phyloP scores from a whole-genome alignment of 1,140 invertebrate genomes.

The Leptoteleia sp. region DNA sequence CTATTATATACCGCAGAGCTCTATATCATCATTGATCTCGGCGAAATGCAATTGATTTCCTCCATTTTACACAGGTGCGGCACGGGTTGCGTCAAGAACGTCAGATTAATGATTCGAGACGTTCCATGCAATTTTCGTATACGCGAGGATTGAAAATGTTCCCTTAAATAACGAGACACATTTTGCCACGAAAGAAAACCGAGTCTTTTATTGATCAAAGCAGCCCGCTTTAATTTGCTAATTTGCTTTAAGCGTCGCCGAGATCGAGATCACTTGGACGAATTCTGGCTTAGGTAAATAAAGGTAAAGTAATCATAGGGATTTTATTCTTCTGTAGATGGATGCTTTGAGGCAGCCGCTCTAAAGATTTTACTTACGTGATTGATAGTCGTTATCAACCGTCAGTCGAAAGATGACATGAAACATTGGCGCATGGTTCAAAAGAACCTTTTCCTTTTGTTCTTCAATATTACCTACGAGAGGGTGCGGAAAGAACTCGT shows the following conservation, averaged over 20 bases:
- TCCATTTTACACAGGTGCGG: slow-evolving; percentile 20
- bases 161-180: neutral
- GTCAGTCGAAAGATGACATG: slow-evolving; percentile 70
- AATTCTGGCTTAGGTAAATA: no score
- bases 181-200: no score
- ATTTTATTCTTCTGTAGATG: slow-evolving; percentile 28
- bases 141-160: slow-evolving; percentile 1
- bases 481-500: slow-evolving; percentile 54
- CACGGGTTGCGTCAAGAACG: slow-evolving; percentile 16
- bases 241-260: no score
- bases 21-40: slow-evolving; percentile 58
- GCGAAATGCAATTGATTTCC: slow-evolving; percentile 46
- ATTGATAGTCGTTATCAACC: slow-evolving; percentile 73
- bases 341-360: slow-evolving; percentile 28
- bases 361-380: slow-evolving; percentile 60
- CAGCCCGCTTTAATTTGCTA: no score
- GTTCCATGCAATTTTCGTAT: slow-evolving; percentile 1
- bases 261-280: no score
- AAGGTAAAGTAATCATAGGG: slow-evolving; percentile 31
- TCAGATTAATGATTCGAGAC: slow-evolving; percentile 21
- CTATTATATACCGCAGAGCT: slow-evolving; percentile 27
- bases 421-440: slow-evolving; percentile 68
- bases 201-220: no score
- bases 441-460: slow-evolving; percentile 57
- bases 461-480: slow-evolving; percentile 37